A percentile compares a stretch with the other conserved stretches of the same genome.
These are phyloP conservation scores for Acanthosepion lycidas DNA, from an alignment of 2,888 invertebrate species.

Conservation along the genomic window DNA sequence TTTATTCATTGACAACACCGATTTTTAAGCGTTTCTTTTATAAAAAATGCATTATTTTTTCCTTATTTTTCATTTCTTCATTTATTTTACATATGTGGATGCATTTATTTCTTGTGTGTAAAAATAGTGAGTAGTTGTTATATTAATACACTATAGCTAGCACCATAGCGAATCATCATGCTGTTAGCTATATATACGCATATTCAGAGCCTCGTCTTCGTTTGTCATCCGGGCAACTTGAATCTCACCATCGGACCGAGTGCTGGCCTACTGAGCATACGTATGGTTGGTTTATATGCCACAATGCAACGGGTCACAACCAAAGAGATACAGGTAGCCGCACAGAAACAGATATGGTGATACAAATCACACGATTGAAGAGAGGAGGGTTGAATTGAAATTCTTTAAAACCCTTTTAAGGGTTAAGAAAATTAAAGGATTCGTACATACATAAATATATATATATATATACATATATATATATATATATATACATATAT, in stretches of 20 bases:
- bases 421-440: background rate
- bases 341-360: background rate
- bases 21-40: background rate
- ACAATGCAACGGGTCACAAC: constrained; percentile 11
- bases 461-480: background rate
- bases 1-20: background rate
- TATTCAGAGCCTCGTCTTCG: constrained; percentile 4
- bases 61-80: background rate
- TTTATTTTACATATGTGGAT: background rate
- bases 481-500: background rate
- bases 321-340: background rate
- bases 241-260: background rate
- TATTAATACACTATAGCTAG: background rate
- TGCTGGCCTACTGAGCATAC: background rate
- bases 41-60: background rate
- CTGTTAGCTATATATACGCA: background rate
- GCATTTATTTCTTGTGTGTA: background rate
- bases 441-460: background rate
- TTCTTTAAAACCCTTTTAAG: background rate
- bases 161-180: background rate
- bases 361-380: background rate
- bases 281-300: background rate
- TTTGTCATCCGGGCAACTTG: constrained; percentile 33
- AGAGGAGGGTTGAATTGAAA: background rate
- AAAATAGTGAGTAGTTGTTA: background rate